Percentiles rank a stretch among this genome's conserved stretches.
Evolutionary conservation across 2,797 vertebrate genomes (phyloP).

Genomic region (Etheostoma perlongum): DNA sequence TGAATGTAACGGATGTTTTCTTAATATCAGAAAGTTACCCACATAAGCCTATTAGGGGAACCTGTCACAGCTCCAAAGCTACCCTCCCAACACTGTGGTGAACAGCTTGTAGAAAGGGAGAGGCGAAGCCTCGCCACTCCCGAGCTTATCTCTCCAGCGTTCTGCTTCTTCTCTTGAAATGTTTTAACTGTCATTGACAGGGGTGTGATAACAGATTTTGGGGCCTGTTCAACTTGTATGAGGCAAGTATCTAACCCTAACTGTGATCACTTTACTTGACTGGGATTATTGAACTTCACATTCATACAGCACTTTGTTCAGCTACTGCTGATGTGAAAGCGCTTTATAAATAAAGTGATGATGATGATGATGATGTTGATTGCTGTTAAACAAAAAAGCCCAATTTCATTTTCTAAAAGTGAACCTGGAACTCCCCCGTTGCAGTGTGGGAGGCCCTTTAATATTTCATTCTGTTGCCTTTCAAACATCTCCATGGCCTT

Average conservation of each 20-base stretch:
- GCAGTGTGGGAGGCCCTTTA: conserved; percentile 23
- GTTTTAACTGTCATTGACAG: neutral
- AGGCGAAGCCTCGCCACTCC: conserved; percentile 2
- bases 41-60: no score
- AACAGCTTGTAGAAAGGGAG: conserved; percentile 1
- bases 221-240: neutral
- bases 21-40: no score
- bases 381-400: neutral
- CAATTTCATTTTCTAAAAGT: neutral
- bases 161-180: neutral
- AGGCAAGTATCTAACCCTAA: neutral
- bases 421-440: neutral
- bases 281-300: neutral
- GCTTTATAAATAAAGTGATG: no score
- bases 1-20: no score
- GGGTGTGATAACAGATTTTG: neutral
- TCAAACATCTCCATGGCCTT: conserved; percentile 58
- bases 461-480: conserved; percentile 39
- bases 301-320: neutral
- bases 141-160: neutral
- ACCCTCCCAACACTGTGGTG: neutral
- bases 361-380: neutral
- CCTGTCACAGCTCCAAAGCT: no score
- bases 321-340: no score
- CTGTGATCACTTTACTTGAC: neutral